Base-by-base conservation (phyloP, 1,140 invertebrate genomes). In the Bemisia tabaci region DNA sequence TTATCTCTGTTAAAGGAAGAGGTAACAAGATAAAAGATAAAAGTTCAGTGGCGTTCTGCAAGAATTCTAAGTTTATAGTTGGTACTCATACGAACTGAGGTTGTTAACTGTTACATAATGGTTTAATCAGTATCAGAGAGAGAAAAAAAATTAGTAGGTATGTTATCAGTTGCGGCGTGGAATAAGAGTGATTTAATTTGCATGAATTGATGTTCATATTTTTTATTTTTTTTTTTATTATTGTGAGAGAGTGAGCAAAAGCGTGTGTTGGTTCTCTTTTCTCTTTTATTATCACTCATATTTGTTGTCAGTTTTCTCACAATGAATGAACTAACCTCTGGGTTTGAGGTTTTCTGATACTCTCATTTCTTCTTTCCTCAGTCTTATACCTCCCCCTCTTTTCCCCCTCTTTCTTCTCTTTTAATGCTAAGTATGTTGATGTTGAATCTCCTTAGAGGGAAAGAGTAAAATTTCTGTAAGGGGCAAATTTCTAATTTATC, bases 191-290 rank as follows among this genome's bases (percentile, higher is more conserved):
- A 48, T 48, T 48, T 48, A 48, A 48, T 48, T 48, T 48, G 33
- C 33, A 48, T 48, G 17, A 48, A 48, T 61, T n/a, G 48, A 17
- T 24, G n/a, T 26, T 60, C 66, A 39, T 66, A 63, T 65, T 60
- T 62, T 62, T 59, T 65, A 64, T 72, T 69, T 65, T 23, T 63
- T 66, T 62, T 33, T 59, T 64, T 59, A 23, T 60, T 60, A 48
- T 48, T n/a, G n/a, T n/a, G n/a, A n/a, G n/a, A n/a, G n/a, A n/a
- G n/a, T n/a, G n/a, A n/a, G n/a, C n/a, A n/a, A n/a, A n/a, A n/a
- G n/a, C n/a, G n/a, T n/a, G n/a, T n/a, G n/a, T n/a, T n/a, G n/a
- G n/a, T n/a, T n/a, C n/a, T n/a, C n/a, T n/a, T 25, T 22, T 27
- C 21, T 26, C 59, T 21, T 62, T 22, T 21, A 11, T 60, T 26